Evolutionary conservation across 2,888 invertebrate species (phyloP).

Genomic region (Aphrophora alni): DNA sequence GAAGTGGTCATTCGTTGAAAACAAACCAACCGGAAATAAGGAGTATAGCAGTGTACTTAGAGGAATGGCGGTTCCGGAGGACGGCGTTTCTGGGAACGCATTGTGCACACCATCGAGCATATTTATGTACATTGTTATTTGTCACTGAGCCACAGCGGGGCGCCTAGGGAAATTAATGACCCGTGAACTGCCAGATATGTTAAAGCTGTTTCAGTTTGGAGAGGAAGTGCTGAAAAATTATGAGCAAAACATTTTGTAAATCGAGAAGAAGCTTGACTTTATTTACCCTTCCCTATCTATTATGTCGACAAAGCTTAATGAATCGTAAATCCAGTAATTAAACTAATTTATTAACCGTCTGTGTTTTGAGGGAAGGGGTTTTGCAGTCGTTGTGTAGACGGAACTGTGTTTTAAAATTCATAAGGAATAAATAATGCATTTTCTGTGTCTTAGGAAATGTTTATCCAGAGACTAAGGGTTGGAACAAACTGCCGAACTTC

Average conservation of each 20-base stretch:
- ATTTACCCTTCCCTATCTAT: neutral
- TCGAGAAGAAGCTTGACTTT: neutral
- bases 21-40: neutral
- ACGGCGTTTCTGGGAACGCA: no score
- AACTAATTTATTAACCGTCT: neutral
- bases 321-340: neutral
- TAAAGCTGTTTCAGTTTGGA: neutral
- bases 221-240: neutral
- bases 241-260: neutral
- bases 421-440: no score
- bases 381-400: neutral
- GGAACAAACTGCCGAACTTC: no score
- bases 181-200: neutral
- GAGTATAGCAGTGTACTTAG: no score
- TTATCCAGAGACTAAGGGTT: no score
- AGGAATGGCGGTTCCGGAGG: no score
- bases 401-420: no score
- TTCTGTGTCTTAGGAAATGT: no score
- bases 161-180: neutral
- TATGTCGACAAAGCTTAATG: neutral
- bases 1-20: neutral
- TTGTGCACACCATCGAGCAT: no score
- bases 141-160: neutral
- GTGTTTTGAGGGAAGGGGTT: neutral
- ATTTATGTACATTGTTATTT: neutral